Percentiles rank a stretch among this genome's conserved stretches.
These are phyloP conservation scores for Drosophila arawakana DNA, from an alignment of 1,140 invertebrate species.

Conservation along the genomic window DNA sequence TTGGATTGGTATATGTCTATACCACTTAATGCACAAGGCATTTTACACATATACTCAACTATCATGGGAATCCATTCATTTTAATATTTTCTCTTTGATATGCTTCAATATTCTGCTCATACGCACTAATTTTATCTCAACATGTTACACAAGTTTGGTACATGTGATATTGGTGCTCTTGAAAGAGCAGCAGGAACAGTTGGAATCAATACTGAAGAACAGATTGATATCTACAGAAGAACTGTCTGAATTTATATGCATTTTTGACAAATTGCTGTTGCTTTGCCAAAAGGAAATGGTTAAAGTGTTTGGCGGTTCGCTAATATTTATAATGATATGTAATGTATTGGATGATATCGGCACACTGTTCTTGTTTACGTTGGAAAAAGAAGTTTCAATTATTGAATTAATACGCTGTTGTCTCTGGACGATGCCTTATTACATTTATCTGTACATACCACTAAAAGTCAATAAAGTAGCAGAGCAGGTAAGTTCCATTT, in stretches of 20 bases:
- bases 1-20: constrained; percentile 11
- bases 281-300: constrained; percentile 45
- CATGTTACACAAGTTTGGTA: constrained; percentile 47
- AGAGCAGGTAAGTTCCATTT: background rate
- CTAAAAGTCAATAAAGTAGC: constrained; percentile 43
- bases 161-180: constrained; percentile 22
- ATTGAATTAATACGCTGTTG: background rate
- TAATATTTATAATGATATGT: constrained; percentile 49
- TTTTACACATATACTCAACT: no score
- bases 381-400: constrained; percentile 7
- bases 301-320: constrained; percentile 42
- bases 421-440: constrained; percentile 45
- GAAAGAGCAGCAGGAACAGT: constrained; percentile 21
- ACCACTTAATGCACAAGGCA: no score
- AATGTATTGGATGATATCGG: constrained; percentile 31
- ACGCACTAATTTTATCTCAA: constrained; percentile 37
- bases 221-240: background rate
- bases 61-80: no score
- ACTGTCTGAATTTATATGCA: constrained; percentile 7
- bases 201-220: background rate
- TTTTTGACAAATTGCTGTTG: constrained; percentile 46
- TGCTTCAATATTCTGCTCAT: constrained; percentile 26
- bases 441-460: constrained; percentile 51
- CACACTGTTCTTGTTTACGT: constrained; percentile 42
- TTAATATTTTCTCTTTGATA: no score